Conservation (phyloP, 2,888 invertebrate genomes). For the Xanthia icteritia region DNA sequence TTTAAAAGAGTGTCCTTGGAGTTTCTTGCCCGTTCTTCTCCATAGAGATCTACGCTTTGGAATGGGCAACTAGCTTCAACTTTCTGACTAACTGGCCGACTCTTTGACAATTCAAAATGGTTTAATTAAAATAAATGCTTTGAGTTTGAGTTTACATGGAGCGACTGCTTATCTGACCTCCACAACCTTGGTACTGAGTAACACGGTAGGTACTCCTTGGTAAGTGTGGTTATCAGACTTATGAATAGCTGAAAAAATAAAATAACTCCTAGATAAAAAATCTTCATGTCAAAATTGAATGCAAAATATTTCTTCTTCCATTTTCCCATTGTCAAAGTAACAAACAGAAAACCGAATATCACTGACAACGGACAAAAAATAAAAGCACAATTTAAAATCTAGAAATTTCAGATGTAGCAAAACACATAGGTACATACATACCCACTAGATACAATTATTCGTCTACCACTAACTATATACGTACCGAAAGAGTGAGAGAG, state of each 20-base stretch:
- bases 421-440: constrained; percentile 10
- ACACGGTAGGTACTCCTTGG: neutral
- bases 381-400: constrained; percentile 15
- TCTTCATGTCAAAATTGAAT: neutral
- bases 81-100: too few species aligned
- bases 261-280: too few species aligned
- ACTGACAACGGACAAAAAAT: constrained; percentile 12
- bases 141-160: neutral
- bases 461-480: constrained; percentile 22
- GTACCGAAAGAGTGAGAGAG: constrained; percentile 61
- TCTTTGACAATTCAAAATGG: too few species aligned
- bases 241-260: neutral
- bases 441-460: constrained; percentile 52
- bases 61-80: too few species aligned
- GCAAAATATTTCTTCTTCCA: neutral
- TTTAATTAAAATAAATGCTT: too few species aligned
- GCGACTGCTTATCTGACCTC: neutral
- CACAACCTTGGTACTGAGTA: neutral
- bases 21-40: too few species aligned
- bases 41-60: too few species aligned
- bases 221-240: too few species aligned
- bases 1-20: too few species aligned
- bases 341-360: neutral
- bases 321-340: constrained; percentile 1
- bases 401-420: constrained; percentile 37